phyloP scores from a whole-genome alignment of 1,140 invertebrate species.

The Drosophila gunungcola region DNA sequence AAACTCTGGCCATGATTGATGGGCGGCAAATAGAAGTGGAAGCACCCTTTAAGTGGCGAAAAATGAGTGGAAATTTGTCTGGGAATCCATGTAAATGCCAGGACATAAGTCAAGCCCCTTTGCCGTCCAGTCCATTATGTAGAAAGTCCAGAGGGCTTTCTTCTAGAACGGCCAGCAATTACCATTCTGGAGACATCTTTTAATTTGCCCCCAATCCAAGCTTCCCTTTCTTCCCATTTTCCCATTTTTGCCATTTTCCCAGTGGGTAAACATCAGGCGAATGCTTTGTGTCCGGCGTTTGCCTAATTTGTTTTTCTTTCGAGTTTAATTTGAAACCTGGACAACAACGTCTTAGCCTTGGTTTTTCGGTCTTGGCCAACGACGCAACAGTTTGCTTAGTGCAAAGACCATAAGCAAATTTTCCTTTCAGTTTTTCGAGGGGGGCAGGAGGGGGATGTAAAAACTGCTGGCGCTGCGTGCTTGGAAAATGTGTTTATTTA shows the following conservation, averaged over 20 bases:
- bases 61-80: conserved; percentile 35
- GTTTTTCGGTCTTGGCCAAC: conserved; percentile 28
- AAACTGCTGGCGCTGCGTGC: conserved; percentile 66
- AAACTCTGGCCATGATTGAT: conserved; percentile 14
- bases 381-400: conserved; percentile 69
- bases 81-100: conserved; percentile 10
- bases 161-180: conserved; percentile 19
- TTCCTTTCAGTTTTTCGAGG: conserved; percentile 32
- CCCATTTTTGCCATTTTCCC: background rate
- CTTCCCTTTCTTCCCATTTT: too few species aligned
- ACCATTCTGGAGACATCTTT: conserved; percentile 49
- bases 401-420: conserved; percentile 67
- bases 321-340: conserved; percentile 80
- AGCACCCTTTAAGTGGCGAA: background rate
- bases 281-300: conserved; percentile 75
- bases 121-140: conserved; percentile 4
- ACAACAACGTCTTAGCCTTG: conserved; percentile 28
- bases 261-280: conserved; percentile 66
- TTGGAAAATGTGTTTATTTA: conserved; percentile 81
- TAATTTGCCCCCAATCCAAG: background rate
- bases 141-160: background rate
- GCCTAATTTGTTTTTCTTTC: conserved; percentile 81
- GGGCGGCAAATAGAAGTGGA: background rate
- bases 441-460: background rate
- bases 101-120: conserved; percentile 34